Evolutionary conservation across 1,140 invertebrate species (phyloP), one percentile per base, ranked within the genome.

Genomic region (Cyrtorhinus lividipennis): DNA sequence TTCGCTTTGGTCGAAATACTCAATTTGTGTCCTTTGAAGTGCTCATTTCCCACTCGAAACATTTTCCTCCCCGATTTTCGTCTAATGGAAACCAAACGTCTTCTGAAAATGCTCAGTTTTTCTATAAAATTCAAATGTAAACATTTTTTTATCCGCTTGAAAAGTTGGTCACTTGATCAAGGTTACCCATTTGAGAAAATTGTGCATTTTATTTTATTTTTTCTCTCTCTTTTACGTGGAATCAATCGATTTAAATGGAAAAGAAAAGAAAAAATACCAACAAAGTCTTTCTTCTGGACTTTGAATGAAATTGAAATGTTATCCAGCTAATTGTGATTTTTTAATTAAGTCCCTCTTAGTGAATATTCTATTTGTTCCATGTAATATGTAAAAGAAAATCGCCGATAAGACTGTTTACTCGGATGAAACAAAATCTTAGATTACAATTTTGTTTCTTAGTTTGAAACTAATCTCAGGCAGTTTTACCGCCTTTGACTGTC

Each of bases 301-400:
- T 53, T 53, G 48, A 53, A 53, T 20, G 48, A 53, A 53, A 53
- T 10, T 53, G 5, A 53, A 53, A 53, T 53, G 48, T 53, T 53
- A 53, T 53, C 48, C 48, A 53, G 48, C 48, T 53, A 20, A 53
- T 53, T 53, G 48, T 53, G 48, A 53, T 53, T 53, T 53, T 38
- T 53, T 53, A 53, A 53, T 53, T 53, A 38, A 53, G 48, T 53
- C 48, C 48, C 20, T n/a, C n/a, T 22, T 53, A 53, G 48, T 53
- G 48, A 53, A 22, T 53, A 5, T 53, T 53, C 5, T 53, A 53
- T 53, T 53, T 53, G 48, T 53, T 53, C 48, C 30, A 15, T 38
- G 30, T 38, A 38, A 38, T 8, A 53, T 15, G 20, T 5, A 53
- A 22, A 22, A 53, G 3, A 53, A 53, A 53, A 53, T 53, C 48